These are phyloP conservation scores for Phalera bucephala DNA, from an alignment of 2,888 invertebrate genomes.

Conservation along the genomic window DNA sequence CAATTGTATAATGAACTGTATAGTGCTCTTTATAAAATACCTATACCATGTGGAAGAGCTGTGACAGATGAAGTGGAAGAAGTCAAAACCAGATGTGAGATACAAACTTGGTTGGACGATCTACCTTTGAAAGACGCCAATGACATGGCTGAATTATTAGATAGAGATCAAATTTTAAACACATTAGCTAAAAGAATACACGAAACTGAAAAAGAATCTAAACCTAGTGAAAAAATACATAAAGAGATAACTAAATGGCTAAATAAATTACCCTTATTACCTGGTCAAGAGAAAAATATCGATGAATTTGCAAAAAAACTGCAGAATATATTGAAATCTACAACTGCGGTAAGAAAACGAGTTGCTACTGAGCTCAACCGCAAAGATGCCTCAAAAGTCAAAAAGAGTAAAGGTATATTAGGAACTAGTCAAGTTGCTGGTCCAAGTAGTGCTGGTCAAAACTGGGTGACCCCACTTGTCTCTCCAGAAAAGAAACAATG, in stretches of 20 bases:
- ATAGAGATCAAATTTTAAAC: constrained; percentile 48
- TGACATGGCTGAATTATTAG: constrained; percentile 37
- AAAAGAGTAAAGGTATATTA: constrained; percentile 5
- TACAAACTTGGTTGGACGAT: constrained; percentile 53
- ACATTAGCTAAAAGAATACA: constrained; percentile 51
- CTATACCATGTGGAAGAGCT: constrained; percentile 45
- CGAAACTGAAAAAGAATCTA: constrained; percentile 46
- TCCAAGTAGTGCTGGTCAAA: constrained; percentile 23
- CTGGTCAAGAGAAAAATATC: constrained; percentile 29
- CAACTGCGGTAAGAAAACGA: constrained; percentile 43
- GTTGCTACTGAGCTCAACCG: constrained; percentile 16
- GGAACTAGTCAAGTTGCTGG: constrained; percentile 30
- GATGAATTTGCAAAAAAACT: constrained; percentile 39
- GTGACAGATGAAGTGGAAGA: constrained; percentile 51
- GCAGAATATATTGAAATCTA: constrained; percentile 39
- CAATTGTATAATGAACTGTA: constrained; percentile 54
- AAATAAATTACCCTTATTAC: constrained; percentile 42
- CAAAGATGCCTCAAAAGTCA: constrained; percentile 18
- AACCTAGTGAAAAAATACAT: constrained; percentile 39
- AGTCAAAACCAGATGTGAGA: constrained; percentile 57
- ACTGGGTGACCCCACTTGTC: constrained; percentile 2
- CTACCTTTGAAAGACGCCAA: constrained; percentile 42
- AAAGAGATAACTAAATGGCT: constrained; percentile 56
- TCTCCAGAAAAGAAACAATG: not conserved
- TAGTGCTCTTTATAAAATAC: constrained; percentile 49